Base-by-base conservation (phyloP, 2,888 invertebrate species). In the Alviniconcha strummeri region DNA sequence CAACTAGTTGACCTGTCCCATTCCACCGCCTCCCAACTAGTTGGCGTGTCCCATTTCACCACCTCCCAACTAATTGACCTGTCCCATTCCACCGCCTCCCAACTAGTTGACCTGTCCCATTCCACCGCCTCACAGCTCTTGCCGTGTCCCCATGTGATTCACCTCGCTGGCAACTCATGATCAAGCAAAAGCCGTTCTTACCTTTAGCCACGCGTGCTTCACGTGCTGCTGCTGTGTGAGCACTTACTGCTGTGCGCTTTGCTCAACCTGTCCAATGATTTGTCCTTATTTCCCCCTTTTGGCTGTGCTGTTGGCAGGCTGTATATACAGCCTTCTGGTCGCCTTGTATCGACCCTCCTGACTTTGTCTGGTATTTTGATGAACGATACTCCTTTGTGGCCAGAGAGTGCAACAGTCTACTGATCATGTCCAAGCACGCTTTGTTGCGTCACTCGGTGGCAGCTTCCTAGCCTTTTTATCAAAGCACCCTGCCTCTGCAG, bases 351-450 rank as follows among this genome's bases (percentile, higher is more conserved):
- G 76, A 77, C 57, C 57, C 57, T 55, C 57, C 15, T 57, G 57
- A 57, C 57, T 56, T 57, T 57, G 76, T 77, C 76, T 77, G 76
- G 76, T 57, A 77, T 57, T 57, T 64, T 77, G 76, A 77, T 57
- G 56, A 13, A 57, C 57, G 13, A 57, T 57, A 11, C 19, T 57
- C 57, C 7, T 57, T 77, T 19, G 76, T 77, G 76, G 76, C 76
- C 8, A 19, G 11, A 56, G 76, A 11, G 36, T 3, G 36, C 36
- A 36, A 36, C 36, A 36, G 3, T 36, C 36, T 77, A n/a, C 56
- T 57, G 76, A 77, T 77, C 55, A 19, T 77, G 57, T 57, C 76
- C 76, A 57, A 57, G 76, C 57, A 77, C 76, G 56, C 76, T n/a
- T 57, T 77, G n/a, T 54, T 36, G 36, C 36, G 54, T 55, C 17